Evolutionary conservation across 2,888 invertebrate species (phyloP).

Genomic region (Dolomedes plantarius): DNA sequence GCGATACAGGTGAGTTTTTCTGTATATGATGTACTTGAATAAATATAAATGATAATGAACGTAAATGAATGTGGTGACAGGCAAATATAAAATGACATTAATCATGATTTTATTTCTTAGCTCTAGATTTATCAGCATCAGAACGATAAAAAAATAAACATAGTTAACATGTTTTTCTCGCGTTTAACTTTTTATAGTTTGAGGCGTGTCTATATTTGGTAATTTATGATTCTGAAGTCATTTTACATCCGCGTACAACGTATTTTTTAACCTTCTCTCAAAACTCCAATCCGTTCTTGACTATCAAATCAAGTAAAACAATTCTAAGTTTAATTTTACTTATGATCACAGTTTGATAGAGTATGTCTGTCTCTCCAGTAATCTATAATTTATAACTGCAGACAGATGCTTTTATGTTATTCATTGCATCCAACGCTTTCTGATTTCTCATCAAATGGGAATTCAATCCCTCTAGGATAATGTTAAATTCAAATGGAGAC

Average conservation of each 20-base stretch:
- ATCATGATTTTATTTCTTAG: too few relatives aligned
- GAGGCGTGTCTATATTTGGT: not conserved
- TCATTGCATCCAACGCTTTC: not conserved
- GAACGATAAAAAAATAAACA: too few relatives aligned
- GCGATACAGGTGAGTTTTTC: too few relatives aligned
- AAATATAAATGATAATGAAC: too few relatives aligned
- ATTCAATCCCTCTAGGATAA: slow-evolving; percentile 4
- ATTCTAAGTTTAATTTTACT: not conserved
- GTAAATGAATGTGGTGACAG: too few relatives aligned
- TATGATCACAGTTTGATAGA: not conserved
- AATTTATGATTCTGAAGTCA: not conserved
- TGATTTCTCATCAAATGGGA: not conserved
- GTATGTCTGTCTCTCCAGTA: not conserved
- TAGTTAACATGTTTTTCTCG: too few relatives aligned
- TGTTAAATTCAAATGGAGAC: slow-evolving; percentile 5
- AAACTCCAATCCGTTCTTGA: not conserved
- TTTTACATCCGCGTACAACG: not conserved
- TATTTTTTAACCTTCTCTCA: not conserved
- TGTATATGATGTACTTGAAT: too few relatives aligned
- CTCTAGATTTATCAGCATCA: too few relatives aligned
- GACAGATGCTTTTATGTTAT: not conserved
- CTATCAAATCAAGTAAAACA: not conserved
- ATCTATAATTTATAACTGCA: not conserved
- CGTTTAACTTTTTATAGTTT: not conserved
- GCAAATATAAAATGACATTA: too few relatives aligned